Evolutionary conservation across 1,140 invertebrate genomes (phyloP).

Genomic region (Tetragonula clypearis): DNA sequence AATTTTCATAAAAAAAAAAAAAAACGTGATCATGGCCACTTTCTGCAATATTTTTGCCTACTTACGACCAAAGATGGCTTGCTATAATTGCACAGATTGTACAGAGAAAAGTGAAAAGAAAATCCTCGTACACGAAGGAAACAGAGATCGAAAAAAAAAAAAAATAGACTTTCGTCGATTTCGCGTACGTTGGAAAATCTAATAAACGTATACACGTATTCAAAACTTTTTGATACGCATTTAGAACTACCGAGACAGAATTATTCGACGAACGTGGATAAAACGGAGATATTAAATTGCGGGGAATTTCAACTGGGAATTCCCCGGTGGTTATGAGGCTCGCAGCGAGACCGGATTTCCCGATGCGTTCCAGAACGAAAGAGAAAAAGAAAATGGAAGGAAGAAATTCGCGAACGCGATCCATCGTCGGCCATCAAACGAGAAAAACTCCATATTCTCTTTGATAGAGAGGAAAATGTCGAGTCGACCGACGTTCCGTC

Average conservation of each 20-base stretch:
- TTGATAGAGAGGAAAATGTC: not conserved
- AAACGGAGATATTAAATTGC: constrained; percentile 16
- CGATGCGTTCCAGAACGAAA: not conserved
- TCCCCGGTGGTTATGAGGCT: not conserved
- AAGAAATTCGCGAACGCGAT: not conserved
- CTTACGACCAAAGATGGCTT: too few relatives aligned
- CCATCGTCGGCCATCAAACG: not conserved
- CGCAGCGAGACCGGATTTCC: not conserved
- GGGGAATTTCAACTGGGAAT: constrained; percentile 23
- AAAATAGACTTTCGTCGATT: too few relatives aligned
- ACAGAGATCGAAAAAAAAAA: too few relatives aligned
- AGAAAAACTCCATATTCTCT: not conserved
- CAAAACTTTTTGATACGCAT: not conserved
- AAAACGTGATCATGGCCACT: too few relatives aligned
- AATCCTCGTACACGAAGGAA: too few relatives aligned
- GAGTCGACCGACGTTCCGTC: not conserved
- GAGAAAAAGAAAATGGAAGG: not conserved
- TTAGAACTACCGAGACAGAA: not conserved
- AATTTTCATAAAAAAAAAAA: too few relatives aligned
- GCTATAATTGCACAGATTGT: too few relatives aligned
- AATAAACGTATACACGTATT: too few relatives aligned
- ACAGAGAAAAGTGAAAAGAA: too few relatives aligned
- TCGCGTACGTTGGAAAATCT: too few relatives aligned
- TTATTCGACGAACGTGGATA: not conserved
- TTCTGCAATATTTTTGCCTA: too few relatives aligned